Percentiles rank a stretch among this genome's conserved stretches.
Conservation (phyloP, 1,140 invertebrate species). For the Atta colombica region DNA sequence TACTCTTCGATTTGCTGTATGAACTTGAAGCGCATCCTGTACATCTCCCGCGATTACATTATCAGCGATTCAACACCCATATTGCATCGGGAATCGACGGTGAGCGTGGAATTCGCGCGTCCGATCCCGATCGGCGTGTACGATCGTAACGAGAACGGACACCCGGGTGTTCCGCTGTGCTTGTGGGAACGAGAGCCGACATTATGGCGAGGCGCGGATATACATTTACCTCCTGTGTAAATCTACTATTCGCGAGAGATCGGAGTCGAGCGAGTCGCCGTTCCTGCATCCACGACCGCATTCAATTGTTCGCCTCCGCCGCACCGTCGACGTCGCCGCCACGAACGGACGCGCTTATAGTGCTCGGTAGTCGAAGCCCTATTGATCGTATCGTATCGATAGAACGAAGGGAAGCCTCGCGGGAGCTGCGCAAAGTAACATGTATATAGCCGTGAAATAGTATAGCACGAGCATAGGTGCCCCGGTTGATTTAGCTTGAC, state of each 20-base stretch:
- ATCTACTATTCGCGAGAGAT: constrained; percentile 26
- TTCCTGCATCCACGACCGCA: constrained; percentile 35
- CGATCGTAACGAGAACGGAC: constrained; percentile 40
- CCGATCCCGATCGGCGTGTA: constrained; percentile 31
- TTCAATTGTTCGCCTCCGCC: constrained; percentile 53
- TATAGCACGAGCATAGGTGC: constrained; percentile 52
- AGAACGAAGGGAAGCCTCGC: constrained; percentile 34
- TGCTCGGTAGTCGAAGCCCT: neutral
- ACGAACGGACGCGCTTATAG: constrained; percentile 38
- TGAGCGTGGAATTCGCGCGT: constrained; percentile 42
- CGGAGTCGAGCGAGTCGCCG: constrained; percentile 31
- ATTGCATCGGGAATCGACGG: constrained; percentile 12
- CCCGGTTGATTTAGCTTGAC: constrained; percentile 53
- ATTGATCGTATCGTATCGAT: constrained; percentile 56
- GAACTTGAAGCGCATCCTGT: constrained; percentile 43
- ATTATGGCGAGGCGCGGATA: constrained; percentile 28
- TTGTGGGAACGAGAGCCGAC: constrained; percentile 16
- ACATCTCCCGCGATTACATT: constrained; percentile 45
- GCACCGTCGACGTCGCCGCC: neutral
- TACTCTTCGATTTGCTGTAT: constrained; percentile 18
- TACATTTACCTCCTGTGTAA: constrained; percentile 47
- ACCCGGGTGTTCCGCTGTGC: neutral
- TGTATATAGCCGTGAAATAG: constrained; percentile 55
- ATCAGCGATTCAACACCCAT: constrained; percentile 43
- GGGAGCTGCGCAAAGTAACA: constrained; percentile 53